phyloP scores from a whole-genome alignment of 2,113 vertebrate species.

The Lichenostomus cassidix region DNA sequence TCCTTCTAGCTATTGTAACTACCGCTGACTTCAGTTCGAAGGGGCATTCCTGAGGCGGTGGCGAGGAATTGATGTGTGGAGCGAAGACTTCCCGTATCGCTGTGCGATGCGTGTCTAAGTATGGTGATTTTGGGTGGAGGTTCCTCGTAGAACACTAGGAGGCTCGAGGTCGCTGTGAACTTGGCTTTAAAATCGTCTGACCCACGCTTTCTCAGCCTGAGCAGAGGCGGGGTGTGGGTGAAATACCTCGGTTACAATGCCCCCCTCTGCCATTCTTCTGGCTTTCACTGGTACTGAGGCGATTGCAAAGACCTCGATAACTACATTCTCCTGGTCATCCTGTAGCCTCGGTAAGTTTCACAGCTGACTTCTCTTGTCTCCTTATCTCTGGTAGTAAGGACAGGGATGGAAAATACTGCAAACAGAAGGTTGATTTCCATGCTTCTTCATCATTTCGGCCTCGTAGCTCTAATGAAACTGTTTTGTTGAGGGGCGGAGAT shows the following conservation, averaged over 20 bases:
- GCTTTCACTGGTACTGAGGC: neutral
- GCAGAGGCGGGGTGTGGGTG: neutral
- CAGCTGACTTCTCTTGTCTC: neutral
- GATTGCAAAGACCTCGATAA: neutral
- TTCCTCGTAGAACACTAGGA: neutral
- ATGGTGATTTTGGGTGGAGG: neutral
- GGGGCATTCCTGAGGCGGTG: neutral
- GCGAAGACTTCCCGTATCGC: neutral
- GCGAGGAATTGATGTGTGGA: neutral
- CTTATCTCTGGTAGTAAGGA: neutral
- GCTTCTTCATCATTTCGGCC: neutral
- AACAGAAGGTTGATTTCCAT: neutral
- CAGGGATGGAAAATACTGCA: neutral
- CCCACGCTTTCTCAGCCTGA: neutral
- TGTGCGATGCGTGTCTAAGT: neutral
- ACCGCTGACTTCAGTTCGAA: neutral
- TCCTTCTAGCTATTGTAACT: neutral
- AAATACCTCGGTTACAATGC: neutral
- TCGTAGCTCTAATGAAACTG: neutral
- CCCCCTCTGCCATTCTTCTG: neutral
- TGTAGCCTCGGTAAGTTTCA: slow-evolving; percentile 14
- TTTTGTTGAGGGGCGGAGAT: neutral
- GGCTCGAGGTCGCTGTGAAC: neutral
- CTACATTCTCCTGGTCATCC: neutral
- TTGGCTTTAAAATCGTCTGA: neutral